Evolutionary conservation across 2,888 invertebrate species (phyloP).

Genomic region (Rhyacophila evoluta): DNA sequence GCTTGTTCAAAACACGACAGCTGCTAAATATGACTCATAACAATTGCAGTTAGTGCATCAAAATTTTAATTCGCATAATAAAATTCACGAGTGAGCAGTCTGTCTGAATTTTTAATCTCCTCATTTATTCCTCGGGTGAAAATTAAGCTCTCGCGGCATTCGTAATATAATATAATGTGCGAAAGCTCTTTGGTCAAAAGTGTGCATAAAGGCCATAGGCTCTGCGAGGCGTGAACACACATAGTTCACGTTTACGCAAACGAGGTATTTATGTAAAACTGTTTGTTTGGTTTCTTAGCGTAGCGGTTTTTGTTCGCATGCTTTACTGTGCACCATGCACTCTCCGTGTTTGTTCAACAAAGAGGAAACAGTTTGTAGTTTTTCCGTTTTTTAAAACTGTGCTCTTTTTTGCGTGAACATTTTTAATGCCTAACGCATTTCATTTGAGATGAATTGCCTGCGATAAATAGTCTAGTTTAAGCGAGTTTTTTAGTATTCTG

Average conservation of each 20-base stretch:
- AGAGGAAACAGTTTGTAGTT: neutral
- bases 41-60: slow-evolving; percentile 1
- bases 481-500: too few species aligned
- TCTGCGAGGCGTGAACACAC: neutral
- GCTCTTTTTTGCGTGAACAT: neutral
- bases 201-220: neutral
- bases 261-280: slow-evolving; percentile 1
- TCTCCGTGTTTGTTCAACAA: neutral
- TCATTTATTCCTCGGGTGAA: neutral
- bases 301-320: neutral
- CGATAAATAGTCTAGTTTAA: too few species aligned
- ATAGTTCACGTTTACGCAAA: neutral
- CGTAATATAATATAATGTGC: neutral
- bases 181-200: neutral
- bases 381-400: neutral
- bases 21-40: neutral
- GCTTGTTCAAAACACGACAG: neutral
- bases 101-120: neutral
- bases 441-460: too few species aligned
- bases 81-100: neutral
- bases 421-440: neutral
- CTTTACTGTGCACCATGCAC: neutral
- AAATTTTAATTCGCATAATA: neutral
- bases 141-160: neutral
- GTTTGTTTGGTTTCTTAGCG: slow-evolving; percentile 14